Conservation (phyloP, 2,113 vertebrate species). For the Mormyrus iriodes region DNA sequence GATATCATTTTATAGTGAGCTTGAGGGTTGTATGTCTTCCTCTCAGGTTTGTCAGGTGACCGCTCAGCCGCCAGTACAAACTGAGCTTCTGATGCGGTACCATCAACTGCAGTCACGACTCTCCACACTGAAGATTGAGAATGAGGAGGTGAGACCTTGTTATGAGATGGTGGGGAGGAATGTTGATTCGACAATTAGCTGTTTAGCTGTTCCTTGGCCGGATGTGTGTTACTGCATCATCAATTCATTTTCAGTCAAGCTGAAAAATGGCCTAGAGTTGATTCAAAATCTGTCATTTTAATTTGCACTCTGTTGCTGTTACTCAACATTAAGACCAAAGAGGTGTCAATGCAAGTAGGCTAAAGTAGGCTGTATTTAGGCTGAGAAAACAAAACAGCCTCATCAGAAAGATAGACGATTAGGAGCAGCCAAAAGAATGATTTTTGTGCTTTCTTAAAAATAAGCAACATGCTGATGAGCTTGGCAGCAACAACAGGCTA, state of each 20-base stretch:
- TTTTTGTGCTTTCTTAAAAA: too few species aligned
- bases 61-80: constrained; percentile 94
- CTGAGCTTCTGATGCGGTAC: constrained; percentile 86
- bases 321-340: neutral
- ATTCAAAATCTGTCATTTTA: neutral
- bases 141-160: constrained; percentile 79
- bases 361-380: neutral
- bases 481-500: too few species aligned
- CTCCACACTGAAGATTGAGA: constrained; percentile 93
- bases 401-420: neutral
- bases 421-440: too few species aligned
- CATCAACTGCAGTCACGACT: constrained; percentile 96
- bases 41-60: constrained; percentile 90
- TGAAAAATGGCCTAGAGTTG: neutral
- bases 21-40: neutral
- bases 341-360: neutral
- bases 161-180: neutral
- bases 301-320: neutral
- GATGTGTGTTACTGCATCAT: neutral
- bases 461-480: too few species aligned
- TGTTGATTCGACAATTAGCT: neutral
- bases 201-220: neutral
- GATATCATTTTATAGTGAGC: neutral
- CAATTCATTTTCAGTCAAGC: neutral
- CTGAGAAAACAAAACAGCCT: neutral